Percentiles rank a stretch among this genome's conserved stretches.
phyloP scores from a whole-genome alignment of 2,113 vertebrate species.

The Sarotherodon lohbergeri region DNA sequence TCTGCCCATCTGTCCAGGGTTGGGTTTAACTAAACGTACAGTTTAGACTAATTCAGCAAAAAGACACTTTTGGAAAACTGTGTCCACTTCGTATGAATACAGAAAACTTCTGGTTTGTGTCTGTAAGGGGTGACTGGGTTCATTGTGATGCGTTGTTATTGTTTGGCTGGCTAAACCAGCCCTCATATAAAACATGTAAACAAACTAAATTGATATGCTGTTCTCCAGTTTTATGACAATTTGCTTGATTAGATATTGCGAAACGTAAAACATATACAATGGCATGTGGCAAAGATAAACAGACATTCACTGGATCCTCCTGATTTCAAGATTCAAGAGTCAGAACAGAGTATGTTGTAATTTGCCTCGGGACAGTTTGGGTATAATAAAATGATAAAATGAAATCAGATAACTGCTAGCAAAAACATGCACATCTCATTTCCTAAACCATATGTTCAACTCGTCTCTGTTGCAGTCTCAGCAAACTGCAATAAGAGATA shows the following conservation, averaged over 20 bases:
- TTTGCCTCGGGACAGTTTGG: neutral
- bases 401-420: slow-evolving; percentile 5
- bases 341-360: neutral
- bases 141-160: neutral
- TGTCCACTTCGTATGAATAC: neutral
- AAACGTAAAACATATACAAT: neutral
- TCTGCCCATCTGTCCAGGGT: slow-evolving; percentile 14
- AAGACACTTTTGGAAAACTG: neutral
- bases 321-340: neutral
- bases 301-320: neutral
- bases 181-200: neutral
- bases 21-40: neutral
- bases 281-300: neutral
- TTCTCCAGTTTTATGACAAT: neutral
- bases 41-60: slow-evolving; percentile 18
- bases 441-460: slow-evolving; percentile 3
- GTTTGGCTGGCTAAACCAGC: neutral
- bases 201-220: neutral
- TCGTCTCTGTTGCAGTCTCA: neutral
- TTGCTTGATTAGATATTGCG: neutral
- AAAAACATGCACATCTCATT: neutral
- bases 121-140: neutral
- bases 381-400: neutral
- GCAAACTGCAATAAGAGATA: neutral
- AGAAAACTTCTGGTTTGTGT: neutral